These are phyloP conservation scores for Chinchilla lanigera DNA, from an alignment of 2,113 vertebrate genomes.

Conservation along the genomic window DNA sequence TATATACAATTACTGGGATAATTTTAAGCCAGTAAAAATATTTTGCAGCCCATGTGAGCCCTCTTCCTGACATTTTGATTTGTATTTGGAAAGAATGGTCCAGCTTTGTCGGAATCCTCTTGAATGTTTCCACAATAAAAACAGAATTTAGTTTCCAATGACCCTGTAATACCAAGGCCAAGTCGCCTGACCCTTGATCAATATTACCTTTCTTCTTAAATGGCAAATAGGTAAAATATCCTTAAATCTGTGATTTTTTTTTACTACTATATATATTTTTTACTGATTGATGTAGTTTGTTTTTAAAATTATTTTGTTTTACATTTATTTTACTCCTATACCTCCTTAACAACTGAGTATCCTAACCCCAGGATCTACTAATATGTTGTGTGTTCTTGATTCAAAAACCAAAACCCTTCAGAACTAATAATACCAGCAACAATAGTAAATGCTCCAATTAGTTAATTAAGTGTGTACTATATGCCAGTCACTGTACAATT, in stretches of 20 bases:
- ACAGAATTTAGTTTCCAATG: neutral
- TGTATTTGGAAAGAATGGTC: neutral
- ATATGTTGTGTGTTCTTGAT: neutral
- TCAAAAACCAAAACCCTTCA: neutral
- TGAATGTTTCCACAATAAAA: slow-evolving; percentile 15
- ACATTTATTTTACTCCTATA: neutral
- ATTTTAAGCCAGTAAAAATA: slow-evolving; percentile 12
- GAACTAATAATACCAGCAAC: neutral
- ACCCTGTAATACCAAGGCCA: neutral
- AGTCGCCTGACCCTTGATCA: neutral
- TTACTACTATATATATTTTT: neutral
- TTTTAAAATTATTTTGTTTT: neutral
- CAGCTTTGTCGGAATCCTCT: neutral
- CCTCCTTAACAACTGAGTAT: neutral
- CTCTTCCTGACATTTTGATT: slow-evolving; percentile 31
- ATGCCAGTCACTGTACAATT: neutral
- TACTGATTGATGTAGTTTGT: neutral
- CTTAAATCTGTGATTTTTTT: neutral
- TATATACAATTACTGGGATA: slow-evolving; percentile 22
- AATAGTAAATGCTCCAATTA: neutral
- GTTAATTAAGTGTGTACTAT: neutral
- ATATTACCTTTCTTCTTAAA: neutral
- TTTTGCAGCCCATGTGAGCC: neutral
- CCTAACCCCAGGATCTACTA: neutral
- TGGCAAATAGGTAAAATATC: neutral